These are phyloP conservation scores for Trissolcus japonicus DNA, from an alignment of 2,888 invertebrate genomes.

Conservation along the genomic window DNA sequence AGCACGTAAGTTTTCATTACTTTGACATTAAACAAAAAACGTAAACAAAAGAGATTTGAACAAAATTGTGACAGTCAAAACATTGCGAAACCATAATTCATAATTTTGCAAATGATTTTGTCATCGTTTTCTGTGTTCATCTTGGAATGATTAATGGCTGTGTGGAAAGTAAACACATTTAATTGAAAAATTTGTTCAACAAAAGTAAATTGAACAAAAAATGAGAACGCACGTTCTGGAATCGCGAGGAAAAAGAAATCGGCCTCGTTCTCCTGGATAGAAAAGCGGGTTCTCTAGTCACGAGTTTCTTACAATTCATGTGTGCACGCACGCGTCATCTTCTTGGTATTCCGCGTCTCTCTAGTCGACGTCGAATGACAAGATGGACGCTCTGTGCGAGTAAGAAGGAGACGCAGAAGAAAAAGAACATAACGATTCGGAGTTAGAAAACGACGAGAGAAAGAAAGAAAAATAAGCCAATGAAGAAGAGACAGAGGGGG, in stretches of 20 bases:
- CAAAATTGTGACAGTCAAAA: neutral
- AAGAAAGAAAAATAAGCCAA: conserved; percentile 8
- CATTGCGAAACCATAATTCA: neutral
- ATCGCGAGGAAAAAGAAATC: conserved; percentile 29
- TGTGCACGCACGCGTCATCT: conserved; percentile 51
- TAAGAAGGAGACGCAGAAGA: conserved; percentile 25
- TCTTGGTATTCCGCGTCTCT: conserved; percentile 53
- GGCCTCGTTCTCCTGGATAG: conserved; percentile 33
- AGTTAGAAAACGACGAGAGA: conserved; percentile 20
- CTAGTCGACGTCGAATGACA: conserved; percentile 49
- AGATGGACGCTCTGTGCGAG: conserved; percentile 49
- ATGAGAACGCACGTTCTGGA: neutral
- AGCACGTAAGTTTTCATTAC: conserved; percentile 67
- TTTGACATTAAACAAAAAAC: neutral
- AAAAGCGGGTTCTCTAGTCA: conserved; percentile 27
- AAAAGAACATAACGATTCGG: conserved; percentile 10
- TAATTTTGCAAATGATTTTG: no score
- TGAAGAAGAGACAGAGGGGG: conserved; percentile 14
- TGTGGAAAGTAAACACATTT: neutral
- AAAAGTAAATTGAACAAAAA: no score
- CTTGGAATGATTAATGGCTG: neutral
- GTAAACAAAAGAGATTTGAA: neutral
- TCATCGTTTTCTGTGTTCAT: no score
- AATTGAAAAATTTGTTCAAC: neutral
- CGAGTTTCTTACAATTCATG: conserved; percentile 44